A percentile compares a stretch with the other conserved stretches of the same genome.
Conservation (phyloP, 2,797 vertebrate genomes). For the Sebastes itinus region DNA sequence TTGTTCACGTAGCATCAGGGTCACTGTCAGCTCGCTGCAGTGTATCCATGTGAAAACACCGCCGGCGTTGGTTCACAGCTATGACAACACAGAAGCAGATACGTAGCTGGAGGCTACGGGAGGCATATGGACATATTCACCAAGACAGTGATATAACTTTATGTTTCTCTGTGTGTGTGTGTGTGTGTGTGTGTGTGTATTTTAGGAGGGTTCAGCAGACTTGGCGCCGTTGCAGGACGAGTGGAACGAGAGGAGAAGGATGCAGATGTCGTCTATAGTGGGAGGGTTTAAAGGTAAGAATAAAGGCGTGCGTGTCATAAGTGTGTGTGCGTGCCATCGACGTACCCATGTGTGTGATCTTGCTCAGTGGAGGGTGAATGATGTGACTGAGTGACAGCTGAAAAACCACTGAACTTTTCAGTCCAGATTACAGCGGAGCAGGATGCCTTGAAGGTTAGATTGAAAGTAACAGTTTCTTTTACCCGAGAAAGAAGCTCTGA, state of each 20-base stretch:
- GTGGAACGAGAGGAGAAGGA: slow-evolving; percentile 95
- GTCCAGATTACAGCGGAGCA: slow-evolving; percentile 88
- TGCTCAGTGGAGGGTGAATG: slow-evolving; percentile 83
- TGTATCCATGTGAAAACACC: slow-evolving; percentile 64
- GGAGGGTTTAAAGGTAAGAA: slow-evolving; percentile 92
- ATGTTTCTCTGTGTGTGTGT: slow-evolving; percentile 73
- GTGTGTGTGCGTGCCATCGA: background rate
- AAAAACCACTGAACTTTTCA: slow-evolving; percentile 98
- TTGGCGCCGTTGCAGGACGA: slow-evolving; percentile 89
- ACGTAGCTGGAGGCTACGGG: slow-evolving; percentile 39
- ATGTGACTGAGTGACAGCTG: slow-evolving; percentile 96
- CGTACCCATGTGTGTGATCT: slow-evolving; percentile 53
- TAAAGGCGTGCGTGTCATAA: background rate
- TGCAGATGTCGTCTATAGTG: slow-evolving; percentile 91
- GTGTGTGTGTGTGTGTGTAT: slow-evolving; percentile 65
- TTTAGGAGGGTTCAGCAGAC: slow-evolving; percentile 91
- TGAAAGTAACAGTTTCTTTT: slow-evolving; percentile 34
- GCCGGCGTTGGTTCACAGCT: slow-evolving; percentile 39
- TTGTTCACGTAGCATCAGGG: slow-evolving; percentile 59
- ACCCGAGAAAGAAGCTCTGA: slow-evolving; percentile 31
- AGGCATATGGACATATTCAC: slow-evolving; percentile 39
- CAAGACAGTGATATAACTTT: slow-evolving; percentile 14
- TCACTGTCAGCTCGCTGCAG: slow-evolving; percentile 57
- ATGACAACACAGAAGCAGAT: slow-evolving; percentile 60
- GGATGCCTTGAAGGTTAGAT: slow-evolving; percentile 50